Conservation (phyloP, 2,888 invertebrate species). For the Aromia moschata region DNA sequence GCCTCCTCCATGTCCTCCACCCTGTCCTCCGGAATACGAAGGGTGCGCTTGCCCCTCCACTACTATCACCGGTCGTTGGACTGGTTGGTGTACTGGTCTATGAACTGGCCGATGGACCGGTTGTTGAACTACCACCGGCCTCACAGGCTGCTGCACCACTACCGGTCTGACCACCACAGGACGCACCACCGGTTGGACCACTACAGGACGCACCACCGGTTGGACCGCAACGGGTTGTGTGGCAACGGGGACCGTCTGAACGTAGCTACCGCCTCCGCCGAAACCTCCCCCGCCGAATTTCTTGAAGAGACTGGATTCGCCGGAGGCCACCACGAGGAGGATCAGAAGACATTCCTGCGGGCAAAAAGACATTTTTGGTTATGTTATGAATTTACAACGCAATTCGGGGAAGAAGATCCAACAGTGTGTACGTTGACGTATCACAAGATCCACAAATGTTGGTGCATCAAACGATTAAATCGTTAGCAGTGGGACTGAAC, state of each 20-base stretch:
- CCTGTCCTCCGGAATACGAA: constrained; percentile 1
- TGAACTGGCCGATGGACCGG: constrained; percentile 9
- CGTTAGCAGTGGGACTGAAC: no score
- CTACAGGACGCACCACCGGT: not conserved
- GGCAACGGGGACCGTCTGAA: constrained; percentile 4
- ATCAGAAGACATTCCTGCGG: no score
- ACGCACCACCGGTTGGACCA: not conserved
- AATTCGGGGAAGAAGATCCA: no score
- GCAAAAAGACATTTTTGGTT: no score
- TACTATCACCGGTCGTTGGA: not conserved
- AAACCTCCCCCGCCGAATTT: not conserved
- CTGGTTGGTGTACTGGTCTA: not conserved
- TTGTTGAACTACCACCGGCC: constrained; percentile 3
- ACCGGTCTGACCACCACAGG: not conserved
- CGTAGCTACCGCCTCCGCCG: constrained; percentile 1
- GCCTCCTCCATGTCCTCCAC: constrained; percentile 8
- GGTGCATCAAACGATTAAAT: no score
- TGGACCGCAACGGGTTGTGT: not conserved
- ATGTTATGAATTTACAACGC: no score
- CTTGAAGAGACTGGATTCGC: not conserved
- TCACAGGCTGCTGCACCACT: not conserved
- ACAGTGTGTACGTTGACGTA: no score
- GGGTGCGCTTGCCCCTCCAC: not conserved
- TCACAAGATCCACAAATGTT: no score
- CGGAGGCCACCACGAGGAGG: not conserved